Base-by-base conservation (phyloP, 2,888 invertebrate species). In the Caenorhabditis afra region DNA sequence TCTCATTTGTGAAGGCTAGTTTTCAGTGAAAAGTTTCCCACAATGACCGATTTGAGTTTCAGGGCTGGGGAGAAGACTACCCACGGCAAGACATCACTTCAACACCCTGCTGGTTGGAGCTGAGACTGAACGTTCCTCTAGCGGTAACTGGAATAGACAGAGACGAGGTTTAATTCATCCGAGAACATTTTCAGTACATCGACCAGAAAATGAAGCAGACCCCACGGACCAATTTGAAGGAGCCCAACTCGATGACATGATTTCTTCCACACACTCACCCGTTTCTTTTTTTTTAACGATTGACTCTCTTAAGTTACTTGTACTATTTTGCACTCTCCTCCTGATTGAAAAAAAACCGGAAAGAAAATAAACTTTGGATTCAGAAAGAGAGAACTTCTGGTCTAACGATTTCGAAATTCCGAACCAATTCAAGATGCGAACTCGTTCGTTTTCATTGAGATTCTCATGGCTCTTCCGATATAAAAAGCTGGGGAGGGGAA, bases 91-190 rank as follows among this genome's bases (percentile, higher is more conserved):
- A 98, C 90, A 98, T 99, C 16, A 99, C 98, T 0, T 96, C 96
- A 57, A 99, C 99, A 0, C 99, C 99, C 0, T 99, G 98, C 91
- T 99, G 99, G 99, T 96, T 99, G 80, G 99, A 99, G 92, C 95
- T 98, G 77, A 98, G 99, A 91, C 93, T 99, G 37, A 96, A 98
- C 90, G 97, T 97, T 5, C 98, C 99, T 5, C 93, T 99, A 77
- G 97, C 97, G 92, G 89, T 89, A 68, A 77, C 68, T n/a, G n/a
- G n/a, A n/a, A n/a, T n/a, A n/a, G n/a, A n/a, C n/a, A n/a, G n/a
- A n/a, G n/a, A n/a, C n/a, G n/a, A n/a, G n/a, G n/a, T n/a, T 57
- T 35, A 18, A 16, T 10, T 20, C 29, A 23, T 39, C n/a, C 45
- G n/a, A 23, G 14, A 16, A 23, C 10, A 1, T 47, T 76, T 76